phyloP scores from a whole-genome alignment of 2,888 invertebrate genomes.

The Drosophila quinaria region DNA sequence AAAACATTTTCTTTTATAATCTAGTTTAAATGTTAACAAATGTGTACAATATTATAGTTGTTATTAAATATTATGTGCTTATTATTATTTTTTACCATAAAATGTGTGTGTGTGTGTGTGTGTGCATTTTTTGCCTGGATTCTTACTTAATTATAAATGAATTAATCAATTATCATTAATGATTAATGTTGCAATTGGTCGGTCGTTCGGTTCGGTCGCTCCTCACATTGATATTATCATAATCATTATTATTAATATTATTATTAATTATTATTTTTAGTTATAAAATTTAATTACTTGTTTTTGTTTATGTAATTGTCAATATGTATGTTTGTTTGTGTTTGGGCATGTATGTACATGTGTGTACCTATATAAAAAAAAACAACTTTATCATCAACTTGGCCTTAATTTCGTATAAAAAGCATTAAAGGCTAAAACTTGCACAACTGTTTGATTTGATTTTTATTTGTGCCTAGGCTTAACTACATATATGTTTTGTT shows the following conservation, averaged over 20 bases:
- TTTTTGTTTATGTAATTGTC: conserved; percentile 3
- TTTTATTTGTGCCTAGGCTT: conserved; percentile 38
- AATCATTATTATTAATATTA: conserved; percentile 18
- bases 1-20: conserved; percentile 24
- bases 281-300: conserved; percentile 18
- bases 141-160: conserved; percentile 17
- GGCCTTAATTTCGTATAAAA: conserved; percentile 46
- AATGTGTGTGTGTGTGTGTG: conserved; percentile 1
- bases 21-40: conserved; percentile 56
- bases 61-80: conserved; percentile 12
- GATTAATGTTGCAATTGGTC: conserved; percentile 67
- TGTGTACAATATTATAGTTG: conserved; percentile 30
- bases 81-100: not conserved
- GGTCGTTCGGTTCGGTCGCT: conserved; percentile 83
- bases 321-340: not conserved
- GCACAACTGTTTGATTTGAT: conserved; percentile 36
- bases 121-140: conserved; percentile 12
- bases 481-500: conserved; percentile 21
- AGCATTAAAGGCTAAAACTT: conserved; percentile 43
- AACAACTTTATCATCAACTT: conserved; percentile 26
- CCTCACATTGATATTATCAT: conserved; percentile 24
- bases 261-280: conserved; percentile 11
- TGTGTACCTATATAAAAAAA: conserved; percentile 43
- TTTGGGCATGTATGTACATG: conserved; percentile 42
- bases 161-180: conserved; percentile 21